Evolutionary conservation across 2,797 vertebrate genomes (phyloP).

Genomic region (Cuculus canorus): DNA sequence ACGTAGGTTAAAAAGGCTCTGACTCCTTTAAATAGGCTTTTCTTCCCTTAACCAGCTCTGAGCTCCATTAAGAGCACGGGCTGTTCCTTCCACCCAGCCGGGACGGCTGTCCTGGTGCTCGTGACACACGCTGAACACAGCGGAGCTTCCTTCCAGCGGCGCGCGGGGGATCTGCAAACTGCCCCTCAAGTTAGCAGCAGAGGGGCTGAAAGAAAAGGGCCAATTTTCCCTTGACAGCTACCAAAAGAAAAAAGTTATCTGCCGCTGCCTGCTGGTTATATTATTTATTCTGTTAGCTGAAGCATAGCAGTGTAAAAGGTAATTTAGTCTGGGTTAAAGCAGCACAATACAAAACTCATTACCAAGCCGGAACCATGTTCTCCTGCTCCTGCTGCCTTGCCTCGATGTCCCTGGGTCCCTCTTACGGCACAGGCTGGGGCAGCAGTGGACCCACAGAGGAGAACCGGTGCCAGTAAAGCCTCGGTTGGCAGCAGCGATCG

Average conservation of each 20-base stretch:
- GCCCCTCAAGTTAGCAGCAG: neutral
- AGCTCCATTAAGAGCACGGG: neutral
- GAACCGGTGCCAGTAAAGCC: neutral
- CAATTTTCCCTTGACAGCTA: neutral
- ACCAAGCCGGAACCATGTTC: accelerated
- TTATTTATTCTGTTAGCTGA: neutral
- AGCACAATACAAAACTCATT: neutral
- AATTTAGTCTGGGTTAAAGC: neutral
- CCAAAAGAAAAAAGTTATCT: neutral
- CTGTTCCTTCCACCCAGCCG: neutral
- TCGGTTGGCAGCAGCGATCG: accelerated
- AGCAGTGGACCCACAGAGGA: neutral
- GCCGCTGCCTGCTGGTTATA: neutral
- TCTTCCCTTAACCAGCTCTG: neutral
- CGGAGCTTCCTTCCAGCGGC: neutral
- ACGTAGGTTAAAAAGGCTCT: neutral
- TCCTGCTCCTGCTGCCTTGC: neutral
- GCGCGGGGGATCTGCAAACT: neutral
- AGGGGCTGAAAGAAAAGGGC: neutral
- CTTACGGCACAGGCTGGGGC: accelerated
- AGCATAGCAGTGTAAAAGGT: neutral
- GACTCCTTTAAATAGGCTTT: neutral
- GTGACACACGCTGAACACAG: accelerated
- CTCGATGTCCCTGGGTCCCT: neutral
- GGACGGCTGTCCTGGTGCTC: neutral